These are phyloP conservation scores for Drosophila ananassae DNA, from an alignment of 1,140 invertebrate species.

Conservation along the genomic window DNA sequence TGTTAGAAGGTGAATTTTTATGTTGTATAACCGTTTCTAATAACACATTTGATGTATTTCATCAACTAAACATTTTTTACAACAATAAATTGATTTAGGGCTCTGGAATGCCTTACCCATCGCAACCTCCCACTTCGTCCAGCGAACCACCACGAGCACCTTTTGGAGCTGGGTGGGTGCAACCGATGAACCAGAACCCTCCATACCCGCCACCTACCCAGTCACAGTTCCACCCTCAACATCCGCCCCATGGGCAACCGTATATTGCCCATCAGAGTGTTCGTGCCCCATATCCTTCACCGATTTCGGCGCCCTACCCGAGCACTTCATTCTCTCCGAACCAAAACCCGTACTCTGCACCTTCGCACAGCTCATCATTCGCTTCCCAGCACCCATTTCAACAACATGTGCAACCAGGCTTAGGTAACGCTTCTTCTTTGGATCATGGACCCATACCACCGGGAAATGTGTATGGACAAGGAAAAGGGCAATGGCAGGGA, in stretches of 20 bases:
- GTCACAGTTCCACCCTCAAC: conserved; percentile 16
- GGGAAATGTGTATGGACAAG: conserved; percentile 29
- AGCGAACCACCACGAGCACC: conserved; percentile 58
- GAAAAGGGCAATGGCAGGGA: not conserved
- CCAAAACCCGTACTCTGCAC: conserved; percentile 1
- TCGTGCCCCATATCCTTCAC: conserved; percentile 34
- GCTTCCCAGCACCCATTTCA: conserved; percentile 24
- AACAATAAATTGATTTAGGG: conserved; percentile 63
- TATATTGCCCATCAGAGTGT: conserved; percentile 19
- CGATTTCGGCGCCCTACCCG: conserved; percentile 39
- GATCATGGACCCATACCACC: conserved; percentile 11
- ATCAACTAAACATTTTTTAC: conserved; percentile 8
- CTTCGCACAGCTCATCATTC: conserved; percentile 18
- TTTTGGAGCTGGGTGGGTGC: conserved; percentile 80
- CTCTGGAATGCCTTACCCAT: conserved; percentile 73
- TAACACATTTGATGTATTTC: not conserved
- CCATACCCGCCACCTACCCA: conserved; percentile 47
- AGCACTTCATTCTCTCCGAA: not conserved
- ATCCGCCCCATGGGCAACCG: conserved; percentile 11
- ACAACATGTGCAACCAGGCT: conserved; percentile 7
- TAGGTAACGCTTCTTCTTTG: too few species aligned
- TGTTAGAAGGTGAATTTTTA: too few species aligned
- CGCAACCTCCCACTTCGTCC: conserved; percentile 51
- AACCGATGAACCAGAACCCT: conserved; percentile 65
- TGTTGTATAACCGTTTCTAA: not conserved